A percentile compares a stretch with the other conserved stretches of the same genome.
Conservation (phyloP, 2,797 vertebrate species). For the Octomys mimax region DNA sequence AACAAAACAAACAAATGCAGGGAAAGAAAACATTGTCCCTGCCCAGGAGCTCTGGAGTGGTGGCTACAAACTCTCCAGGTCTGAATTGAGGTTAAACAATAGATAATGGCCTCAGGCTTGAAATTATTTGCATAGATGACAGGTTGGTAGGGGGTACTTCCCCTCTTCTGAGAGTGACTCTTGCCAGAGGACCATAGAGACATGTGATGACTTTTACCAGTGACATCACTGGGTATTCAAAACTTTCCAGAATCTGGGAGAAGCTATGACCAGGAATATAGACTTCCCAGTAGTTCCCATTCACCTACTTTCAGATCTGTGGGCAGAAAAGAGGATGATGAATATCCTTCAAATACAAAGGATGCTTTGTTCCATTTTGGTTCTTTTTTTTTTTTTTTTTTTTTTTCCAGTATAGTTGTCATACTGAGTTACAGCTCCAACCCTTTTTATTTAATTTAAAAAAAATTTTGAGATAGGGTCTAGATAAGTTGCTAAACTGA, state of each 20-base stretch:
- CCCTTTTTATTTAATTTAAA: background rate
- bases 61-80: background rate
- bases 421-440: background rate
- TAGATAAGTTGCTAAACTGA: background rate
- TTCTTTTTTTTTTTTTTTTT: background rate
- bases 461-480: background rate
- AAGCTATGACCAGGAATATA: background rate
- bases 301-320: background rate
- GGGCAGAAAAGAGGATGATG: background rate
- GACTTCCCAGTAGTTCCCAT: background rate
- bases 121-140: background rate
- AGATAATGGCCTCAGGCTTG: background rate
- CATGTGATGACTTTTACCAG: constrained; percentile 25
- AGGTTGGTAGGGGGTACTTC: background rate
- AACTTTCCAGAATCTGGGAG: constrained; percentile 47
- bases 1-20: too few relatives aligned
- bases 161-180: constrained; percentile 38
- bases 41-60: background rate
- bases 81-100: background rate
- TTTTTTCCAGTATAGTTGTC: background rate
- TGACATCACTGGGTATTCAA: constrained; percentile 32
- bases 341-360: background rate
- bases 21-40: background rate
- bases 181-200: constrained; percentile 21
- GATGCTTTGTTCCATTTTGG: background rate